Percentiles rank a stretch among this genome's conserved stretches.
These are phyloP conservation scores for Drosophila nr. medialis DNA, from an alignment of 2,888 invertebrate genomes.

Conservation along the genomic window DNA sequence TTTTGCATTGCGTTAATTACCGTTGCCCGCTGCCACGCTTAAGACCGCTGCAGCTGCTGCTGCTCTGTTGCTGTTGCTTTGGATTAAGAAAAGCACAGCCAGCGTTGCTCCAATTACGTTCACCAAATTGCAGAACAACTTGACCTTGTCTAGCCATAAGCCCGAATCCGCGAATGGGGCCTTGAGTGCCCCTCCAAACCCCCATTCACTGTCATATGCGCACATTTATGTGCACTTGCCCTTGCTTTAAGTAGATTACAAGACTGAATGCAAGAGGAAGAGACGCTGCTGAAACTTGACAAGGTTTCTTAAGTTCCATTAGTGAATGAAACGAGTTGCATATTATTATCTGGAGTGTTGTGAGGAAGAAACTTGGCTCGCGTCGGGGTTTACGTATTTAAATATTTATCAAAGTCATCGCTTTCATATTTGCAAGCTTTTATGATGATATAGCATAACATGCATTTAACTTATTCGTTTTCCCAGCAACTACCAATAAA, in stretches of 20 bases:
- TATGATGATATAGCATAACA: not conserved
- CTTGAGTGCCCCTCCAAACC: slow-evolving; percentile 20
- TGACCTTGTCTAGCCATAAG: slow-evolving; percentile 53
- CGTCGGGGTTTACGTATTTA: not conserved
- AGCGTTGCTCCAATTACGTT: slow-evolving; percentile 45
- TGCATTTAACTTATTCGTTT: not conserved
- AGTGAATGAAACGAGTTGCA: not conserved
- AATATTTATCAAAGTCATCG: not conserved
- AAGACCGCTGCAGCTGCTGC: not conserved
- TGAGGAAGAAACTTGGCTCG: not conserved
- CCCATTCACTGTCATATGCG: slow-evolving; percentile 17
- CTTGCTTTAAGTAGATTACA: slow-evolving; percentile 39
- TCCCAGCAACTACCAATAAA: not conserved
- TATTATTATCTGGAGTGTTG: not conserved
- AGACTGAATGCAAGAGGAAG: not conserved
- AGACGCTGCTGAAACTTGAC: slow-evolving; percentile 7
- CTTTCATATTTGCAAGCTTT: not conserved
- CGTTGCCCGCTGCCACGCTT: slow-evolving; percentile 30
- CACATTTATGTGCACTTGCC: slow-evolving; percentile 17
- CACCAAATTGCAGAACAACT: slow-evolving; percentile 40
- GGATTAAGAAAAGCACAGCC: slow-evolving; percentile 47
- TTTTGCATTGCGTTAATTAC: slow-evolving; percentile 67
- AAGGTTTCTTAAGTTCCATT: slow-evolving; percentile 15
- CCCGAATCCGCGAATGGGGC: slow-evolving; percentile 1
- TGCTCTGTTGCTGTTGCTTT: slow-evolving; percentile 2